Evolutionary conservation across 2,888 invertebrate species (phyloP), one percentile per base, ranked within the genome.

Genomic region (Steinernema hermaphroditum): DNA sequence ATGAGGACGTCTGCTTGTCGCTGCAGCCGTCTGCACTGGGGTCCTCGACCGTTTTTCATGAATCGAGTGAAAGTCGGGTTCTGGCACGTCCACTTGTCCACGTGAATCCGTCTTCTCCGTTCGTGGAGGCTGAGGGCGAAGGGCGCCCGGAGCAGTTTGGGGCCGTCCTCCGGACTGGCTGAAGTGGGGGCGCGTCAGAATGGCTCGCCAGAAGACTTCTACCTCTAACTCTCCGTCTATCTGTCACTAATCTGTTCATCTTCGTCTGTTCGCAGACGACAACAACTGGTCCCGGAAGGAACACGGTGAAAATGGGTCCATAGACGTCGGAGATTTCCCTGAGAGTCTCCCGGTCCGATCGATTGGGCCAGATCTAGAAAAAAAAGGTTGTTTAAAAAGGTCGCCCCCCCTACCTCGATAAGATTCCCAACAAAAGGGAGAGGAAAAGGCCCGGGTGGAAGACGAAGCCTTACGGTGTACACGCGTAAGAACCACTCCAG

Each of bases 261-360:
- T 54, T 54, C 6, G 2, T 54, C 24, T 14, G 54, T 6, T 75
- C 77, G 16, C 80, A 80, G 41, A 80, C 27, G 6, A 80, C 82
- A 24, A 80, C 73, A 29, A 70, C 68, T 1, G 82, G 80, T 14
- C 75, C 70, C 1, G 84, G 81, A 2, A 84, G 72, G 74, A 80
- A 80, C 19, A 84, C 75, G 0, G 84, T 85, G 75, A 81, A 84
- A 1, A 84, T 73, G 8, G 78, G 78, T 12, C 84, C 84, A 74
- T 81, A 84, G n/a, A 75, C 70, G 22, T 70, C 22, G 22, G n/a
- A 2, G 6, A 41, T 57, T n/a, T 68, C 34, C 6, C 1, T 8
- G 4, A 70, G 19, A 9, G 62, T 16, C 50, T 8, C 46, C 4
- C 62, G 2, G 6, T 44, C 19, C 19, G 6, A 8, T 9, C 44